phyloP scores from a whole-genome alignment of 2,888 invertebrate species.

The Azorinus chamasolen region DNA sequence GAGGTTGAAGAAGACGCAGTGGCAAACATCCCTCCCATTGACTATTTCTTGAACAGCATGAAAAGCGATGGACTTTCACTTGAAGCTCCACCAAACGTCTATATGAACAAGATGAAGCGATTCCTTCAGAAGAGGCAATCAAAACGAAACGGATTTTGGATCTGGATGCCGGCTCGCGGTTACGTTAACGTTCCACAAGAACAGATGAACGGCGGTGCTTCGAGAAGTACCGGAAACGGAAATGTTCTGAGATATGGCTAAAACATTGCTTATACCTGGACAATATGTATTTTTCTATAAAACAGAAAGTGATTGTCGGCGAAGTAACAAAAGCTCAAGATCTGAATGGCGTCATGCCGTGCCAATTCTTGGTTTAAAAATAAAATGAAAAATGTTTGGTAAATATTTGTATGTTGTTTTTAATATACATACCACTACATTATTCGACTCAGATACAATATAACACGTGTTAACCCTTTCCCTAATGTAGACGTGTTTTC shows the following conservation, averaged over 20 bases:
- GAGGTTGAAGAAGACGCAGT: slow-evolving; percentile 43
- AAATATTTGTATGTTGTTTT: no score
- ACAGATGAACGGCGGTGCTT: slow-evolving; percentile 57
- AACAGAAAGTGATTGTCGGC: no score
- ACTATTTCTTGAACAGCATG: slow-evolving; percentile 58
- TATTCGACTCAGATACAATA: no score
- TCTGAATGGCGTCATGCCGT: no score
- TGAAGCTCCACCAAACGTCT: slow-evolving; percentile 67
- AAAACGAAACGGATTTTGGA: slow-evolving; percentile 78
- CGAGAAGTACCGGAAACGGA: slow-evolving; percentile 49
- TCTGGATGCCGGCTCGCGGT: slow-evolving; percentile 85
- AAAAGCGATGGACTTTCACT: slow-evolving; percentile 62
- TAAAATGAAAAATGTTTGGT: no score
- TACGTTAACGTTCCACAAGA: slow-evolving; percentile 81
- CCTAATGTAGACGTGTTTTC: no score
- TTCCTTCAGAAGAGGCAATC: slow-evolving; percentile 48
- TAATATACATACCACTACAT: no score
- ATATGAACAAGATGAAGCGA: slow-evolving; percentile 63
- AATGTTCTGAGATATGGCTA: slow-evolving; percentile 81
- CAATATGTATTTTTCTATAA: no score
- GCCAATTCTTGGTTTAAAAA: no score
- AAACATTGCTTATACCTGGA: background rate
- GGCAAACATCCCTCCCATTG: slow-evolving; percentile 45
- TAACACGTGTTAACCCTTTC: no score
- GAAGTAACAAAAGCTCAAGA: no score